Percentiles rank a stretch among this genome's conserved stretches.
phyloP scores from a whole-genome alignment of 2,113 vertebrate species.

The Thryonomys swinderianus region DNA sequence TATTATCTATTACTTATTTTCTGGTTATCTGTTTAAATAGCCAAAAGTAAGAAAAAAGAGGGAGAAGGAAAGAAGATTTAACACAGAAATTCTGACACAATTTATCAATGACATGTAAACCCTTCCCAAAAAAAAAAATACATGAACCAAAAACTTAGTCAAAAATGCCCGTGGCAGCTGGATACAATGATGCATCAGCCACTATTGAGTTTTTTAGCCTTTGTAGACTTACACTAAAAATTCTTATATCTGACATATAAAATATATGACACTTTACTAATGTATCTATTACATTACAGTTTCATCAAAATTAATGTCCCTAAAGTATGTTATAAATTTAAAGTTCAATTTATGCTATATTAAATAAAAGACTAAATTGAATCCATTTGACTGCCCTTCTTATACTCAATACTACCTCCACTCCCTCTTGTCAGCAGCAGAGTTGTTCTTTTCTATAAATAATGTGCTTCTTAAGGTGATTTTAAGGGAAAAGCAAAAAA shows the following conservation, averaged over 20 bases:
- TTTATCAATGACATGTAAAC: slow-evolving; percentile 43
- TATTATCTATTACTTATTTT: background rate
- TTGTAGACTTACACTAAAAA: slow-evolving; percentile 47
- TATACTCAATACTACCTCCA: slow-evolving; percentile 1
- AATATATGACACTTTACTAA: background rate
- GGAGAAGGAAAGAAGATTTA: background rate
- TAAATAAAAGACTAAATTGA: slow-evolving; percentile 59
- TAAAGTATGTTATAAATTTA: slow-evolving; percentile 30
- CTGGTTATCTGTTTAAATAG: slow-evolving; percentile 24
- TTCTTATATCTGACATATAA: background rate
- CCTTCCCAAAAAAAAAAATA: background rate
- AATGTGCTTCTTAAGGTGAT: slow-evolving; percentile 64
- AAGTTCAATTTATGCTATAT: slow-evolving; percentile 12
- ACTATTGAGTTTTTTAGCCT: background rate
- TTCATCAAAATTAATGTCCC: slow-evolving; percentile 46
- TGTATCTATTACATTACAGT: background rate
- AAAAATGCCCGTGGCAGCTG: background rate
- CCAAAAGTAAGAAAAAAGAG: background rate
- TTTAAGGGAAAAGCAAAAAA: slow-evolving; percentile 74
- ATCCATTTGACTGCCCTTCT: slow-evolving; percentile 28
- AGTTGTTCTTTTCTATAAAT: slow-evolving; percentile 53
- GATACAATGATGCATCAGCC: slow-evolving; percentile 3
- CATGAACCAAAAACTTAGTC: slow-evolving; percentile 23
- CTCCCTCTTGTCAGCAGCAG: slow-evolving; percentile 33
- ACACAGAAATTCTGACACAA: slow-evolving; percentile 29